Conservation (phyloP, 2,113 vertebrate genomes). For the Sinosuthora webbiana region DNA sequence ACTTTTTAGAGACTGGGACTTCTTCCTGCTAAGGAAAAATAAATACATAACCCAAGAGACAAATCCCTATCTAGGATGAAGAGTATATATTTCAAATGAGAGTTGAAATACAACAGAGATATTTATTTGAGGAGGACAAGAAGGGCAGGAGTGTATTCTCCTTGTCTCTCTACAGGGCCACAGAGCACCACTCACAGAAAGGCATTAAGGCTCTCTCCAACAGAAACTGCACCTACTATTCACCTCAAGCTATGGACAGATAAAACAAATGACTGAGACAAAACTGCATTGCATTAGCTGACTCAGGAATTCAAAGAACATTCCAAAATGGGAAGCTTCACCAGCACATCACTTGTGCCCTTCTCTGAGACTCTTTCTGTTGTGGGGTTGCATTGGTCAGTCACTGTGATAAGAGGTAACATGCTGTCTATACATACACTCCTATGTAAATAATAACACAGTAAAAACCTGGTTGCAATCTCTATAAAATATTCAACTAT, state of each 20-base stretch:
- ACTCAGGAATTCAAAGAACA: background rate
- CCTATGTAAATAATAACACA: background rate
- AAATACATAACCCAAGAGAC: background rate
- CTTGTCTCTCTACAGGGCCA: background rate
- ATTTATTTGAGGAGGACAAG: background rate
- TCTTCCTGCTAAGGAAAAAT: background rate
- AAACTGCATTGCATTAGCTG: background rate
- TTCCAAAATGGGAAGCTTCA: background rate
- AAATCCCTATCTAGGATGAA: background rate
- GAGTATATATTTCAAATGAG: background rate
- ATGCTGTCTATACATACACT: background rate
- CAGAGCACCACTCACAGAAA: background rate
- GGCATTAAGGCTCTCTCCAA: background rate
- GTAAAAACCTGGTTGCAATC: background rate
- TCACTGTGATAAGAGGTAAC: background rate
- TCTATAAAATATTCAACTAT: background rate
- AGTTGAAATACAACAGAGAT: background rate
- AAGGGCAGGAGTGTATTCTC: background rate
- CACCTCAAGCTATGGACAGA: background rate
- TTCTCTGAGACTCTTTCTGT: background rate
- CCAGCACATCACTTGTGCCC: background rate
- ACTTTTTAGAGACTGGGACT: background rate
- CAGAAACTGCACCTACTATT: too few species aligned
- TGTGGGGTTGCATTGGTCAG: accelerated
- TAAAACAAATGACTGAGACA: background rate